Evolutionary conservation across 92 coral and sea anemone species (phyloP), one percentile per base, ranked within the genome.

Genomic region (Bergia sp.): DNA sequence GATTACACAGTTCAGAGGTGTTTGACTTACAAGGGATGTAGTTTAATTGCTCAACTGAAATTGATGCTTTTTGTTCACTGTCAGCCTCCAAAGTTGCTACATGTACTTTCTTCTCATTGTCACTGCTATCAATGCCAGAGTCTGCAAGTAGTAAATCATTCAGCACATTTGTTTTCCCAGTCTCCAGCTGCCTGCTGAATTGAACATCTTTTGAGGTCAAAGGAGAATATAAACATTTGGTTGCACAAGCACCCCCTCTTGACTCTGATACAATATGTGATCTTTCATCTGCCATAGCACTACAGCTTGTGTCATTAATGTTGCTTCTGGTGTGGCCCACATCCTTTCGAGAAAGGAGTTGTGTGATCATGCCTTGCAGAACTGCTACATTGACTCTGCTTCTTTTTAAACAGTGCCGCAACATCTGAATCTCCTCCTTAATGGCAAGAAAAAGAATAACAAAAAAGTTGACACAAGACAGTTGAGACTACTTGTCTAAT

Each of bases 371-470:
- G 23, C 78, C 77, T 49, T 71, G 79, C 45, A 84, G 79, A 44
- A 84, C 87, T 41, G 77, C 77, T 42, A 82, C 86, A 67, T 45
- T 71, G 29, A 37, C 65, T n/a, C 6, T 61, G 58, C 86, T 82
- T 67, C 86, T 66, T 44, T 82, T 82, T 64, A 82, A 37, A 66
- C 86, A 82, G 10, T 43, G 77, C 3, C 86, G 77, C 64, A 82
- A 37, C 45, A 43, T 8, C 86, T 82, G 77, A 43, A 82, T 42
- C 20, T 82, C 86, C 5, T 11, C 23, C 77, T 82, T 66, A 2
- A 82, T 18, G 13, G 15, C 10, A 80, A 49, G 29, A 37, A 55
- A 10, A 67, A 29, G 29, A 29, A 11, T 2, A 41, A 29, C 2
- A 77, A 20, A 42, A n/a, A 2, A 21, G 3, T 81, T 81, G 6